phyloP scores from a whole-genome alignment of 1,140 invertebrate species.

The Mizuhopecten yessoensis region DNA sequence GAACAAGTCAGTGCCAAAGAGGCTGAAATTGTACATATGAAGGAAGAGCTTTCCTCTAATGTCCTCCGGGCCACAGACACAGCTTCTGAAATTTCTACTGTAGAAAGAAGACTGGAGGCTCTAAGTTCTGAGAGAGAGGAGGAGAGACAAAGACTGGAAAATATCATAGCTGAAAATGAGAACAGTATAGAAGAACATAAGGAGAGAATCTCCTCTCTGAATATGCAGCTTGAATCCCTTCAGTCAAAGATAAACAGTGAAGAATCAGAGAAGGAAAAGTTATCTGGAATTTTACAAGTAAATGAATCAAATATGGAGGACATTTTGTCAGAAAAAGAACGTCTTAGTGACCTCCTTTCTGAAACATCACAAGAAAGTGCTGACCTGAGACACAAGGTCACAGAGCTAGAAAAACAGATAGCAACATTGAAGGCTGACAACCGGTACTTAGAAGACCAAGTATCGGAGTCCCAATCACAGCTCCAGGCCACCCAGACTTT shows the following conservation, averaged over 20 bases:
- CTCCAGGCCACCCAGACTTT: slow-evolving; percentile 60
- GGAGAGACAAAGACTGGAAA: not conserved
- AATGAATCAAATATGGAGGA: slow-evolving; percentile 27
- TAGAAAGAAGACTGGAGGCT: not conserved
- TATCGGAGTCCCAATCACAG: slow-evolving; percentile 58
- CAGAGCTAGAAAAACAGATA: slow-evolving; percentile 40
- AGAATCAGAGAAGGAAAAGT: not conserved
- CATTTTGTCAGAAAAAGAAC: not conserved
- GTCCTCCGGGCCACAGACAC: not conserved
- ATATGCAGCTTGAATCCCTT: not conserved
- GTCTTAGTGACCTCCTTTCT: slow-evolving; percentile 34
- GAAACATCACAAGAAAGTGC: slow-evolving; percentile 45
- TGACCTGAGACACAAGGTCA: slow-evolving; percentile 44
- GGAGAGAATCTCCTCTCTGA: not conserved
- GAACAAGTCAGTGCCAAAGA: slow-evolving; percentile 44
- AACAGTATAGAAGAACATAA: not conserved
- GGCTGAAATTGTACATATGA: slow-evolving; percentile 44
- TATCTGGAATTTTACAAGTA: slow-evolving; percentile 15
- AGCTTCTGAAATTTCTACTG: not conserved
- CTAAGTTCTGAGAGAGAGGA: not conserved
- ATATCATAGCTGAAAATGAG: not conserved
- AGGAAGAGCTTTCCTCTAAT: slow-evolving; percentile 20
- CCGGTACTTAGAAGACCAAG: slow-evolving; percentile 49
- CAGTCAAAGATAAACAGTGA: not conserved
- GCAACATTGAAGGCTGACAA: slow-evolving; percentile 43